phyloP scores from a whole-genome alignment of 2,113 vertebrate species.

The Nycticryphes semicollaris region DNA sequence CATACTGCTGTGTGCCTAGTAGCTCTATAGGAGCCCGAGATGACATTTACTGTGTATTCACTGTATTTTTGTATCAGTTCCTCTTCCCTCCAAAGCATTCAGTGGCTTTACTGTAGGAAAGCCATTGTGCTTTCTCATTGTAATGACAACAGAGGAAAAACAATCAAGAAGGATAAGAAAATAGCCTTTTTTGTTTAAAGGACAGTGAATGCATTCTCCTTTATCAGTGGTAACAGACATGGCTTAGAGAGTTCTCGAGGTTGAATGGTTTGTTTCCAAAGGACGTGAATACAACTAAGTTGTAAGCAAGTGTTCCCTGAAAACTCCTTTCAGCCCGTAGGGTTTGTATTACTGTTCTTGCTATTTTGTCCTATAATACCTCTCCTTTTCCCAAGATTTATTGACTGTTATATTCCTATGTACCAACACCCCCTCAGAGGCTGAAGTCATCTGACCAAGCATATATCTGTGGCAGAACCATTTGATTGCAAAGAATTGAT shows the following conservation, averaged over 20 bases:
- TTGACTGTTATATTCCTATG: background rate
- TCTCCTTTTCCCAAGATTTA: background rate
- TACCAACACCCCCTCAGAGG: background rate
- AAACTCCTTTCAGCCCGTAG: background rate
- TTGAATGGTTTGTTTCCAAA: background rate
- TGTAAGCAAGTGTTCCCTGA: background rate
- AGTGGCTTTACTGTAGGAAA: background rate
- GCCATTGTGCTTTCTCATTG: background rate
- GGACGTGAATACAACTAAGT: background rate
- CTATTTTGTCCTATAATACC: background rate
- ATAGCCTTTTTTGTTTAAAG: background rate
- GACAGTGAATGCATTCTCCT: background rate
- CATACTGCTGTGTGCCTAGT: background rate
- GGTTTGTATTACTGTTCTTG: background rate
- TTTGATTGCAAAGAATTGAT: background rate
- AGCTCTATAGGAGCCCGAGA: background rate
- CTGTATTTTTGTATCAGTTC: background rate
- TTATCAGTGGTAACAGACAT: background rate
- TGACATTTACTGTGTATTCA: background rate
- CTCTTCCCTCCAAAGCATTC: background rate
- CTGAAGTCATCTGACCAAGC: background rate
- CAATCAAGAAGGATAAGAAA: background rate
- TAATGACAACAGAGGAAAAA: background rate
- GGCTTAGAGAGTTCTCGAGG: background rate
- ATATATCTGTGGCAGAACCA: background rate